Evolutionary conservation across 2,797 vertebrate species (phyloP), one percentile per base, ranked within the genome.

Genomic region (Centropyge bicolor): DNA sequence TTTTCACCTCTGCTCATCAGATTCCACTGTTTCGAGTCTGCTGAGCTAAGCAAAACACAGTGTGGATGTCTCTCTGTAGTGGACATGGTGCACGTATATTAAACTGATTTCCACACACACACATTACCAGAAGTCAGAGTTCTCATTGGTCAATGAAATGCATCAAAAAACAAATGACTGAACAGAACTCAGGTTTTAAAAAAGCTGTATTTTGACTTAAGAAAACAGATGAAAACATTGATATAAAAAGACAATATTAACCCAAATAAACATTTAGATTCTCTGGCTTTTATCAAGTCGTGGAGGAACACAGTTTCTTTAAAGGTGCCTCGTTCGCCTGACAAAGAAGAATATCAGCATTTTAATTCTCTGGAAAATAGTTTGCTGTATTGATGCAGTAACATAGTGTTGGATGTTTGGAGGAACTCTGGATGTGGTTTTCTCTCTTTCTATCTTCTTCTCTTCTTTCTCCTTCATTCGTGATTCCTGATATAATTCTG

Each of bases 371-470:
- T 57, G 11, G 20, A 27, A 43, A 59, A 31, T 45, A n/a, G 24
- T 63, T 76, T 49, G 62, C 48, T 55, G n/a, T 17, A 41, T 24
- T 71, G 73, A 54, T 63, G 56, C 46, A 31, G 76, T 0, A 45
- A 49, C 61, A 22, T 31, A 36, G 31, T 43, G 12, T 43, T 66
- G 70, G 35, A 40, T 60, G 55, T 78, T 72, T 61, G 43, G 40
- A 67, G 61, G 51, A 66, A 75, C 66, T 2, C 27, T 31, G 27
- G 4, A 45, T 57, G 55, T 49, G 45, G 35, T 60, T 84, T 70
- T 10, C 46, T 78, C 10, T 73, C 12, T 46, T 6, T 36, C 57
- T 46, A 13, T 78, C 68, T 43, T 41, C 17, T 7, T 49, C 43
- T 60, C 19, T 57, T 54, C 35, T 51, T 11, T 69, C 8, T 12